phyloP scores from a whole-genome alignment of 1,140 invertebrate genomes.

The Drosophila gunungcola region DNA sequence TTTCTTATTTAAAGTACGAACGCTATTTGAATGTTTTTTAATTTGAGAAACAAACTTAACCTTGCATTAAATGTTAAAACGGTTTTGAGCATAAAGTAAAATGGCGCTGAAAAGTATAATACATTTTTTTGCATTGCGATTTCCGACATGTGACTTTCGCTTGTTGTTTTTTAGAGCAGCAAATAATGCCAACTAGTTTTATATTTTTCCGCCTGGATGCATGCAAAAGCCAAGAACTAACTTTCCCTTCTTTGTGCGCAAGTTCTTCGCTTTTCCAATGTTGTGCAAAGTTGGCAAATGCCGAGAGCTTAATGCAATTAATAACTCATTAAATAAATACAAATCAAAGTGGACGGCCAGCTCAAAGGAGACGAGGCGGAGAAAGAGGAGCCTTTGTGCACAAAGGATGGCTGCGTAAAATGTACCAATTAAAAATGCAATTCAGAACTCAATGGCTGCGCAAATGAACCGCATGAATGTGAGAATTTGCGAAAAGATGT shows the following conservation, averaged over 20 bases:
- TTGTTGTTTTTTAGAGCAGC: background rate
- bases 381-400: constrained; percentile 37
- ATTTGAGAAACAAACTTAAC: no score
- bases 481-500: constrained; percentile 12
- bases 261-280: constrained; percentile 21
- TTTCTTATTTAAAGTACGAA: no score
- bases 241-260: background rate
- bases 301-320: constrained; percentile 73
- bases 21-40: no score
- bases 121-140: background rate
- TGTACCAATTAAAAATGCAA: constrained; percentile 81
- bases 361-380: constrained; percentile 24
- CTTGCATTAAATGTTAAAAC: no score
- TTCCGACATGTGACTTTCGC: background rate
- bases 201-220: constrained; percentile 12
- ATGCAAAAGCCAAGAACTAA: background rate
- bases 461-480: constrained; percentile 74
- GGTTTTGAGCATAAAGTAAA: no score
- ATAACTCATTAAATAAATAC: constrained; percentile 83
- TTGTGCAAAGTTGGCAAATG: constrained; percentile 47
- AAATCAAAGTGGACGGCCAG: constrained; percentile 72
- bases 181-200: constrained; percentile 4
- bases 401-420: constrained; percentile 77
- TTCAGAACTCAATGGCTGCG: constrained; percentile 71
- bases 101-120: constrained; percentile 13